Conservation (phyloP, 1,140 invertebrate species). For the Acyrthosiphon pisum region DNA sequence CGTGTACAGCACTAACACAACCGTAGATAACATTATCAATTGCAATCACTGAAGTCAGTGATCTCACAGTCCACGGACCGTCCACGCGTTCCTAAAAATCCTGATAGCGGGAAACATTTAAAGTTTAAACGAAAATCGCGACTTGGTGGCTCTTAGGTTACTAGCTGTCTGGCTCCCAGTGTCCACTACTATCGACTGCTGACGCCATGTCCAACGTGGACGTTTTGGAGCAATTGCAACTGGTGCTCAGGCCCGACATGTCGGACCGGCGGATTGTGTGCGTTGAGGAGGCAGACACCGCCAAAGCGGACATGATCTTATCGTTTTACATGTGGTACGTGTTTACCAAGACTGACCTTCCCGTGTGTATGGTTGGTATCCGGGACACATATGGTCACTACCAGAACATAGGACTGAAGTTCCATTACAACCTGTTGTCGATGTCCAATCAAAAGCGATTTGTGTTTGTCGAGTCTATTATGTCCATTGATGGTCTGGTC, state of each 20-base stretch:
- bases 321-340: slow-evolving; percentile 43
- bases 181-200: too few relatives aligned
- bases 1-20: too few relatives aligned
- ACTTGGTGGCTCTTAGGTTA: not conserved
- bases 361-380: not conserved
- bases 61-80: too few relatives aligned
- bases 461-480: not conserved
- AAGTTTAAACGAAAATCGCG: not conserved
- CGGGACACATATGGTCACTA: slow-evolving; percentile 40
- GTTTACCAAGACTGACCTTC: not conserved
- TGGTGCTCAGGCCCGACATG: slow-evolving; percentile 11
- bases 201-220: not conserved
- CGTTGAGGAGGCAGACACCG: slow-evolving; percentile 19
- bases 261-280: not conserved
- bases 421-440: not conserved
- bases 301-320: not conserved
- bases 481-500: not conserved
- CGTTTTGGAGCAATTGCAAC: slow-evolving; percentile 11
- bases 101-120: too few relatives aligned
- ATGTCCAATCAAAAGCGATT: slow-evolving; percentile 15
- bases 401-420: slow-evolving; percentile 18
- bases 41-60: too few relatives aligned
- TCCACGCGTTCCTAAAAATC: too few relatives aligned
- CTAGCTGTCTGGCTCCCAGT: too few relatives aligned
- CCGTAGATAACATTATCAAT: too few relatives aligned